A percentile compares a stretch with the other conserved stretches of the same genome.
Conservation (phyloP, 1,140 invertebrate species). For the Danaus plexippus region DNA sequence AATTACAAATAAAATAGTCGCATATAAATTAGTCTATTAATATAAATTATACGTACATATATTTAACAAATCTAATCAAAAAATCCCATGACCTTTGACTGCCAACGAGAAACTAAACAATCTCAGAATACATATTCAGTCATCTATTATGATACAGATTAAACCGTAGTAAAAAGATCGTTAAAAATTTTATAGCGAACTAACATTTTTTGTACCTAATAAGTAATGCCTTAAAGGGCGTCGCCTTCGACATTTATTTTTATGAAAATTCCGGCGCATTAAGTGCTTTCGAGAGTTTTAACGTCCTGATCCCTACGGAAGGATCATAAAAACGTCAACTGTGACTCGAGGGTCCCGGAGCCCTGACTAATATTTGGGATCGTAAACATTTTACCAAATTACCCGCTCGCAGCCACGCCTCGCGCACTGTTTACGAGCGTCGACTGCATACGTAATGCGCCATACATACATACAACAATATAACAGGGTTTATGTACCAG, state of each 20-base stretch:
- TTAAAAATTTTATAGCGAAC: conserved; percentile 60
- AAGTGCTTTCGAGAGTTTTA: conserved; percentile 43
- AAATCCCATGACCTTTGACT: conserved; percentile 21
- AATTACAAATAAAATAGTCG: no score
- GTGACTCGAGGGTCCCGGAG: conserved; percentile 25
- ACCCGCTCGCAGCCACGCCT: conserved; percentile 30
- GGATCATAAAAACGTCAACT: conserved; percentile 59
- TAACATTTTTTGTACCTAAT: conserved; percentile 49
- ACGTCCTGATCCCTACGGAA: conserved; percentile 36
- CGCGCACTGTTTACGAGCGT: conserved; percentile 37
- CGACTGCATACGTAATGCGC: conserved; percentile 15
- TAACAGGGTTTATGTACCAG: no score
- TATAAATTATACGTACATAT: no score
- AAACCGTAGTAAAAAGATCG: conserved; percentile 60
- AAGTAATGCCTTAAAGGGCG: conserved; percentile 50
- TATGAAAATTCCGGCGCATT: conserved; percentile 44
- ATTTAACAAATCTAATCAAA: conserved; percentile 19
- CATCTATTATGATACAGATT: conserved; percentile 49
- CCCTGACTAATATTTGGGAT: conserved; percentile 37
- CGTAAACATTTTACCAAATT: conserved; percentile 47
- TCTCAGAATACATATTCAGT: conserved; percentile 33
- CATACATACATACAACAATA: no score
- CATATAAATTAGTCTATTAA: no score
- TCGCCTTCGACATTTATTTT: conserved; percentile 36
- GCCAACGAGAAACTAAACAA: conserved; percentile 11